phyloP scores from a whole-genome alignment of 2,888 invertebrate genomes.

The Xiphydria camelus region DNA sequence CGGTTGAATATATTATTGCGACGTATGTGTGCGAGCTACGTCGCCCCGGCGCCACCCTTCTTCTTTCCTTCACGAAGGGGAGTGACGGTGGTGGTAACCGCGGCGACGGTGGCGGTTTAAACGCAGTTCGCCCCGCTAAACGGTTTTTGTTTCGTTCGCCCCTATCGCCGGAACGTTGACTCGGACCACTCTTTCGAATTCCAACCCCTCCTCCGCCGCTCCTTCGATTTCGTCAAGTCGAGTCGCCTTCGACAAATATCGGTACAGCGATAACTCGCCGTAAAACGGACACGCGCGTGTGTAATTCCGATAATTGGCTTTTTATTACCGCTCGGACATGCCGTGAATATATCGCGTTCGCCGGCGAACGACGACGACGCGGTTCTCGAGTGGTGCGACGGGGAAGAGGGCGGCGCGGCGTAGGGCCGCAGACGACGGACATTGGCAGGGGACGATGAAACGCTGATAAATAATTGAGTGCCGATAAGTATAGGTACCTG shows the following conservation, averaged over 20 bases:
- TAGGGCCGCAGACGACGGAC: background rate
- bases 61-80: too few relatives aligned
- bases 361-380: background rate
- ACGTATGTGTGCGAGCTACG: too few relatives aligned
- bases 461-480: slow-evolving; percentile 36
- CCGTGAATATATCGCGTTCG: too few relatives aligned
- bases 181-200: background rate
- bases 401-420: background rate
- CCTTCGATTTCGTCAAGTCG: background rate
- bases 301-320: slow-evolving; percentile 23
- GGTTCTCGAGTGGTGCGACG: background rate
- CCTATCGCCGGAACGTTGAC: slow-evolving; percentile 1
- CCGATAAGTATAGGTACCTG: slow-evolving; percentile 28
- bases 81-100: too few relatives aligned
- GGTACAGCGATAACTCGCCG: background rate
- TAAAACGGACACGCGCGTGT: too few relatives aligned
- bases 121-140: too few relatives aligned
- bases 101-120: too few relatives aligned
- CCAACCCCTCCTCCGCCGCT: background rate
- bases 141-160: too few relatives aligned
- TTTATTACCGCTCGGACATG: slow-evolving; percentile 19
- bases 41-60: too few relatives aligned
- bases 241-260: background rate
- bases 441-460: slow-evolving; percentile 20
- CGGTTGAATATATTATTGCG: slow-evolving; percentile 37